Conservation (phyloP, 1,140 invertebrate species). For the Varroa destructor region DNA sequence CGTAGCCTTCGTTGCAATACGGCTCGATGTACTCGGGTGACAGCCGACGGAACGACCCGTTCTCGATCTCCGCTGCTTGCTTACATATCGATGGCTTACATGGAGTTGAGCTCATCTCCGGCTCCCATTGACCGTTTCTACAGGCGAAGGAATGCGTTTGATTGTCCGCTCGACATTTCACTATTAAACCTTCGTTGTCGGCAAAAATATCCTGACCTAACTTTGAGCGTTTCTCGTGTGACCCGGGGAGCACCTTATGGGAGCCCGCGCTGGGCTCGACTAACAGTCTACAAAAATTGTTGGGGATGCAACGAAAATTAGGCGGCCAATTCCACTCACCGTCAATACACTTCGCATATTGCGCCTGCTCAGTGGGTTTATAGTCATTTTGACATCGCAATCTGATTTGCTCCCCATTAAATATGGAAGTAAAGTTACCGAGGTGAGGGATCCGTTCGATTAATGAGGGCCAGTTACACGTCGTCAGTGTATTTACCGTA, state of each 20-base stretch:
- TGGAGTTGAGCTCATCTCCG: neutral
- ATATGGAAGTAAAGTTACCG: neutral
- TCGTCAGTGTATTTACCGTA: no score
- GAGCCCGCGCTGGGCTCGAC: neutral
- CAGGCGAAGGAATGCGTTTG: constrained; percentile 2
- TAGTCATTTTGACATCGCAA: neutral
- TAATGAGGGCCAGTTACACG: no score
- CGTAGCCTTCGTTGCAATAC: constrained; percentile 7
- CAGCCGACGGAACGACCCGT: neutral
- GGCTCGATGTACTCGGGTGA: neutral
- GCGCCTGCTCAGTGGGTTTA: neutral
- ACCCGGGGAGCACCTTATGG: neutral
- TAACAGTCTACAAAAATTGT: neutral
- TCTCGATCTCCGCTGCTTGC: neutral
- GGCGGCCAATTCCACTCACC: neutral
- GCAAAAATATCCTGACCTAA: no score
- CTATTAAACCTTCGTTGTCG: neutral
- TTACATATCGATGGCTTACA: neutral
- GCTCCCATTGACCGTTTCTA: neutral
- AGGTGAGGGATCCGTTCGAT: no score
- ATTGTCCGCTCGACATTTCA: neutral
- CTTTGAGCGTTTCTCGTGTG: no score
- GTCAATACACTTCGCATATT: neutral
- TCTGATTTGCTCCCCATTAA: neutral
- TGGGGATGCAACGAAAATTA: neutral